Evolutionary conservation across 2,888 invertebrate genomes (phyloP), one percentile per base, ranked within the genome.

Genomic region (Campaea margaritaria): DNA sequence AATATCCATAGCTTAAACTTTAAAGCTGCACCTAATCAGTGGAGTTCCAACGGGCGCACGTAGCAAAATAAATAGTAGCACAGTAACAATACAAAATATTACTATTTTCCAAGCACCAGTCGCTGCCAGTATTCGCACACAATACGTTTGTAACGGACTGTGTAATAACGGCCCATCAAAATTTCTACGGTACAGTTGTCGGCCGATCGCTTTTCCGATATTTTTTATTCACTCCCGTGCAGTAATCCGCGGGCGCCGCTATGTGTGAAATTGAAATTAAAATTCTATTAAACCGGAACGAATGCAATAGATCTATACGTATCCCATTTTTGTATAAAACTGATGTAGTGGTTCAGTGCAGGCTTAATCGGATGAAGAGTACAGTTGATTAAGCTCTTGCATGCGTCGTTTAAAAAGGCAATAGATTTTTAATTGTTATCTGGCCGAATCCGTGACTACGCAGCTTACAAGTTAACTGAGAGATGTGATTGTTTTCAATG

Each of bases 181-280:
- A 86, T 89, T 84, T 86, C 81, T 81, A 85, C 87, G 88, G 80
- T 85, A 86, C 79, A 84, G 79, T 83, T 82, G 84, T 73, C 78
- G 78, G 76, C 77, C 85, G 85, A 87, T 89, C 82, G 86, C 42
- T 64, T 65, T 67, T 45, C 49, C 56, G 79, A 85, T 84, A 87
- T 63, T 52, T 57, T 67, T 67, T 85, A 85, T 80, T 82, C 81
- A 82, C 75, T 82, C 75, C 74, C 75, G 76, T 79, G 74, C 75
- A 78, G 85, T 89, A 86, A 89, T 89, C 87, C 85, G 71, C 76
- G 78, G 69, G 77, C 74, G 78, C 82, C 67, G 78, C 79, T 81
- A 78, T 84, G 85, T 89, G 89, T 89, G 86, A 90, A 89, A 89
- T 87, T 89, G 87, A 86, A 88, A 90, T 89, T 90, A 90, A 89